Evolutionary conservation across 2,797 vertebrate genomes (phyloP).

Genomic region (Anisognathus igniventris): DNA sequence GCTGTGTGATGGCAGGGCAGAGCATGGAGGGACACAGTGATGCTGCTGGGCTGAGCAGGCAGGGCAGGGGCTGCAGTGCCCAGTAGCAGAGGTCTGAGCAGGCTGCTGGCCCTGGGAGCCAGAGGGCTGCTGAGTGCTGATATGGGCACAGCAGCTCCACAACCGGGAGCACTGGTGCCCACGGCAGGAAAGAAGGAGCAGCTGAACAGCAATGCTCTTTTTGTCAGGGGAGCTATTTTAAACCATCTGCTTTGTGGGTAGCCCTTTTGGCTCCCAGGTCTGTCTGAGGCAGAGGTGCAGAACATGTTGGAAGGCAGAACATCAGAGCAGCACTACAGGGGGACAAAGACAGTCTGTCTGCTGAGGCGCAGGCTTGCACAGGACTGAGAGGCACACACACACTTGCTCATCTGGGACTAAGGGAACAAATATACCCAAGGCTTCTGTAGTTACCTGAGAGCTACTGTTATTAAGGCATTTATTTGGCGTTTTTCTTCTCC

Average conservation of each 20-base stretch:
- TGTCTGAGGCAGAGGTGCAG: slow-evolving; percentile 14
- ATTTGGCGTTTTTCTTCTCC: background rate
- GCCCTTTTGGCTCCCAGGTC: background rate
- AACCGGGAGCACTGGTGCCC: accelerated
- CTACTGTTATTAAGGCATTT: background rate
- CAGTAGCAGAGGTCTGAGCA: background rate
- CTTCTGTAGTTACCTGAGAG: background rate
- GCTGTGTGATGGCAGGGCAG: background rate
- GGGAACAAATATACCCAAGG: background rate
- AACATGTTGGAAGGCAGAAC: background rate
- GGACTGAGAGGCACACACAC: background rate
- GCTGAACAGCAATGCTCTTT: background rate
- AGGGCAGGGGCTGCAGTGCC: background rate
- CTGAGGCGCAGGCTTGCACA: background rate
- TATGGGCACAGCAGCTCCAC: accelerated
- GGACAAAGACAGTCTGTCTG: slow-evolving; percentile 6
- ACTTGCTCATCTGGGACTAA: background rate
- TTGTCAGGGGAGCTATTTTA: slow-evolving; percentile 18
- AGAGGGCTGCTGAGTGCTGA: background rate
- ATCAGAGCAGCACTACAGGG: background rate
- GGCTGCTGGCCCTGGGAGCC: background rate
- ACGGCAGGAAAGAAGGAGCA: background rate
- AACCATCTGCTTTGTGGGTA: background rate
- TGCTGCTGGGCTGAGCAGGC: background rate
- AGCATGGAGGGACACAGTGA: accelerated